Evolutionary conservation across 1,140 invertebrate species (phyloP), one percentile per base, ranked within the genome.

Genomic region (Brachionus manjavacas): DNA sequence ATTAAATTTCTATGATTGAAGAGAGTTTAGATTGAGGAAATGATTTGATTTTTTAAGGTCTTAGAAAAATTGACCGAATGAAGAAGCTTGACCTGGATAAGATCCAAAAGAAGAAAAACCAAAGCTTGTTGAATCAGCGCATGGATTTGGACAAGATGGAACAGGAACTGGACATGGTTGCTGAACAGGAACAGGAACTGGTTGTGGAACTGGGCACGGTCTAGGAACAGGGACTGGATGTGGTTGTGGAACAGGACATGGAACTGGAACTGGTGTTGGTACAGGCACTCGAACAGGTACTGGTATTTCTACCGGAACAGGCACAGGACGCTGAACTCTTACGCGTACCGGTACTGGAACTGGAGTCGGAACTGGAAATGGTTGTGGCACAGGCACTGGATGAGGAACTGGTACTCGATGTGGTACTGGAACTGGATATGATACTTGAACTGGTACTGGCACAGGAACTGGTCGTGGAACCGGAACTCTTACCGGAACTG

Each of bases 301-400:
- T 46, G 72, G 72, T 25, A 76, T 43, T 46, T 46, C 3, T 12
- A 46, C 72, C 49, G 72, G 72, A 4, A 76, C 43, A 46, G 72
- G 72, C n/a, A 76, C 72, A n/a, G 14, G 72, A n/a, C 43, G 72
- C 46, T 8, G 39, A 76, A 76, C 72, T 76, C 72, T 76, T 46
- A 76, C 72, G 25, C 16, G 8, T 25, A 76, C 72, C 0, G 68
- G 68, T 16, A 72, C 68, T 39, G 68, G 68, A 3, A 76, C 72
- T 12, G 72, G 72, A 23, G 8, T 12, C 14, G 72, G 72, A 4
- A 76, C 72, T 76, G 72, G 72, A 4, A 9, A 46, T 76, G 72
- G 72, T 14, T 76, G 72, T 46, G 72, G 72, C 8, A 76, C 72
- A 8, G 72, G 72, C 14, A 76, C 72, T 11, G 14, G 39, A 25